phyloP scores from a whole-genome alignment of 1,140 invertebrate genomes.

The Zaprionus gabonicus region DNA sequence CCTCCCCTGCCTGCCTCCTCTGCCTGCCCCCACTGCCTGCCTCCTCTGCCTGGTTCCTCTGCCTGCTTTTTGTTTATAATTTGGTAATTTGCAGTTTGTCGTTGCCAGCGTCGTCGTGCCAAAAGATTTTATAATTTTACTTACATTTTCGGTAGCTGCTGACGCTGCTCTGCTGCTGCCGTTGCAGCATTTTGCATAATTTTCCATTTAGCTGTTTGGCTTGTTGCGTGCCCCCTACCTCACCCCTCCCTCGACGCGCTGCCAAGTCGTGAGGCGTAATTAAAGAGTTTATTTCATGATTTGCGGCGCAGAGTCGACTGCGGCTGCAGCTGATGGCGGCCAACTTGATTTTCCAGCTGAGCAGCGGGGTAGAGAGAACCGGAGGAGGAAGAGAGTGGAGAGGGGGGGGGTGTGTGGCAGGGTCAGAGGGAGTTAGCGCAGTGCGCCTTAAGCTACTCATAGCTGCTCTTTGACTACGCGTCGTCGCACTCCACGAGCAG shows the following conservation, averaged over 20 bases:
- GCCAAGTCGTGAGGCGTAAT: conserved; percentile 77
- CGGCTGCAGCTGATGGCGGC: conserved; percentile 57
- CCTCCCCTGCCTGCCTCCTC: neutral
- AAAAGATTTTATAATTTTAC: conserved; percentile 81
- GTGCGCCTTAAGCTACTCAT: conserved; percentile 64
- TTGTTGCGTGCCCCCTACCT: conserved; percentile 64
- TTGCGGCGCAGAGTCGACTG: conserved; percentile 61
- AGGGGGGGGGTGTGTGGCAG: neutral
- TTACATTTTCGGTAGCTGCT: conserved; percentile 74
- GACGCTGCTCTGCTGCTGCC: conserved; percentile 35
- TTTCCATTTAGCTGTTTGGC: conserved; percentile 67
- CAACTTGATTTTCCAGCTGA: conserved; percentile 78
- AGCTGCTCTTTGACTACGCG: conserved; percentile 66
- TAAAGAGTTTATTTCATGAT: conserved; percentile 83
- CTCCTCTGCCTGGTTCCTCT: conserved; percentile 4
- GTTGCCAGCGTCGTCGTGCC: conserved; percentile 68
- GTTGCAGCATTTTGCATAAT: conserved; percentile 77
- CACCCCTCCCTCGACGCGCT: neutral
- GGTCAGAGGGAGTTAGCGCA: neutral
- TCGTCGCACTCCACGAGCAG: conserved; percentile 46
- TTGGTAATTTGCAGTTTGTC: conserved; percentile 81
- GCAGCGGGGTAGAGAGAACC: neutral
- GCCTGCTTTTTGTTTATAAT: conserved; percentile 68
- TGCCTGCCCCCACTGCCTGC: neutral
- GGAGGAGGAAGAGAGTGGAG: neutral